Conservation (phyloP, 1,140 invertebrate genomes). For the Drosophila yakuba region DNA sequence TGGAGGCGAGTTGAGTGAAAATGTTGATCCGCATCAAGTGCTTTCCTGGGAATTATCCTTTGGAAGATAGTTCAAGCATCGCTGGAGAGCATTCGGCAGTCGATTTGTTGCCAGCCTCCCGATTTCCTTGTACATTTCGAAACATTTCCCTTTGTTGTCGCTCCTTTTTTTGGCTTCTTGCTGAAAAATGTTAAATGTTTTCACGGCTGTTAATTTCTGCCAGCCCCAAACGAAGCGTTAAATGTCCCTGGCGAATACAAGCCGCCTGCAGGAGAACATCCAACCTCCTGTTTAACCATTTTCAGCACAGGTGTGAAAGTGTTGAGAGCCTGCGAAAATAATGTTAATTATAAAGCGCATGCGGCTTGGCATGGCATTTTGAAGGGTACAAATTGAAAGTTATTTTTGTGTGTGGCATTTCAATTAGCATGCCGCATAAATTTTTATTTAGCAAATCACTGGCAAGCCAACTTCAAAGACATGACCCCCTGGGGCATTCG, state of each 20-base stretch:
- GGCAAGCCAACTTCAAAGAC: conserved; percentile 68
- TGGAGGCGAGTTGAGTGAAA: background rate
- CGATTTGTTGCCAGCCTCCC: background rate
- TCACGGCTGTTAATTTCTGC: conserved; percentile 78
- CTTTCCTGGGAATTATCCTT: conserved; percentile 1
- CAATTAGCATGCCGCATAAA: conserved; percentile 71
- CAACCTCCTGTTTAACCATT: conserved; percentile 21
- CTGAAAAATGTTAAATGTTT: conserved; percentile 69
- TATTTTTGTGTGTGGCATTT: conserved; percentile 75
- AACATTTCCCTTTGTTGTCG: conserved; percentile 30
- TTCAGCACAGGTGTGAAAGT: conserved; percentile 71
- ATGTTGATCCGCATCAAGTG: conserved; percentile 20
- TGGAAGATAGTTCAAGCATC: background rate
- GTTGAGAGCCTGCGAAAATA: conserved; percentile 69
- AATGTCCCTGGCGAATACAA: conserved; percentile 55
- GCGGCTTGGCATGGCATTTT: conserved; percentile 34
- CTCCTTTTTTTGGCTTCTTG: conserved; percentile 23
- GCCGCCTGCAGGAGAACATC: background rate
- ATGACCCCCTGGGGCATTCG: conserved; percentile 27
- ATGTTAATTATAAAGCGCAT: conserved; percentile 76
- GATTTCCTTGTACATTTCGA: conserved; percentile 16
- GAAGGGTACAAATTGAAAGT: conserved; percentile 56
- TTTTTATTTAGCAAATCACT: conserved; percentile 70
- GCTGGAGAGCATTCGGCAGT: conserved; percentile 28
- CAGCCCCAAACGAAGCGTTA: conserved; percentile 72